A percentile compares a stretch with the other conserved stretches of the same genome.
phyloP scores from a whole-genome alignment of 2,888 invertebrate genomes.

The Eurytoma californica region DNA sequence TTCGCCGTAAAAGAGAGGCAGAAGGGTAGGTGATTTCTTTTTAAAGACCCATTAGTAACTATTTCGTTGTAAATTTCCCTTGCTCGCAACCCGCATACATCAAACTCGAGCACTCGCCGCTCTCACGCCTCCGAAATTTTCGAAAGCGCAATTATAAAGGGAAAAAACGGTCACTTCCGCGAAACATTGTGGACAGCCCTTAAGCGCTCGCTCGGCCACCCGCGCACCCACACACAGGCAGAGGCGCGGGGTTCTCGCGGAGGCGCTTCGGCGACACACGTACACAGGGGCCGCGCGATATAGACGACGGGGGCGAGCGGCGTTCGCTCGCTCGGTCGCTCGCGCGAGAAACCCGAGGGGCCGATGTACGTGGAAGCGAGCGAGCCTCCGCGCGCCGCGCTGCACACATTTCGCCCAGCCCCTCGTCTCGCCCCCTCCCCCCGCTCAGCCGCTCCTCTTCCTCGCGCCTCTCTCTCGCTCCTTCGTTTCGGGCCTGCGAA shows the following conservation, averaged over 20 bases:
- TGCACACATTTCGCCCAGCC: slow-evolving; percentile 9
- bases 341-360: slow-evolving; percentile 55
- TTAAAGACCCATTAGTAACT: no score
- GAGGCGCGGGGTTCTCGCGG: slow-evolving; percentile 42
- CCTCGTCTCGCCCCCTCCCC: background rate
- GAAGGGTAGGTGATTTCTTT: no score
- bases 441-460: slow-evolving; percentile 15
- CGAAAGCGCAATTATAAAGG: no score
- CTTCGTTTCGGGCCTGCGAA: slow-evolving; percentile 71
- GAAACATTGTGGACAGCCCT: slow-evolving; percentile 19
- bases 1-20: no score
- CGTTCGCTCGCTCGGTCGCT: slow-evolving; percentile 6
- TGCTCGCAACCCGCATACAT: no score
- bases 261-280: slow-evolving; percentile 52
- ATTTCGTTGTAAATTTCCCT: no score
- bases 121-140: no score
- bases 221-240: slow-evolving; percentile 64
- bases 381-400: slow-evolving; percentile 43
- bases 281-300: slow-evolving; percentile 54
- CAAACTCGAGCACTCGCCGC: no score
- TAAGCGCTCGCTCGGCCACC: slow-evolving; percentile 15
- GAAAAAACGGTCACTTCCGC: background rate
- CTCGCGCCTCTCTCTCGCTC: slow-evolving; percentile 53
- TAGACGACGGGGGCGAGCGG: slow-evolving; percentile 37
- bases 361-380: slow-evolving; percentile 57